Evolutionary conservation across 1,140 invertebrate species (phyloP).

Genomic region (Aplysia californica): DNA sequence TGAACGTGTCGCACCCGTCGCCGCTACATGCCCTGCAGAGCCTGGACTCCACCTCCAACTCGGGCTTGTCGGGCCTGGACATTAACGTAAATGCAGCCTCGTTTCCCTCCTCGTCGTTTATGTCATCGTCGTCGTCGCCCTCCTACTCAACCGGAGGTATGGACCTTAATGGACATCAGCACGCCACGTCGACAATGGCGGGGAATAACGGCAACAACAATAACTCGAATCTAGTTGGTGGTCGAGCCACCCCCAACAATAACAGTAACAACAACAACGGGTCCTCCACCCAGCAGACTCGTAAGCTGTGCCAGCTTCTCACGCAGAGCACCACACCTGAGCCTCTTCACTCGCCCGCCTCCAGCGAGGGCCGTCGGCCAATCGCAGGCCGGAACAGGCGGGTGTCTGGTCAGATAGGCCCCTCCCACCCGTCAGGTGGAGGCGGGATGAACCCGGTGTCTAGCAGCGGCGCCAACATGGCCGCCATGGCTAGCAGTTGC

Average conservation of each 20-base stretch:
- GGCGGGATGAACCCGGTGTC: neutral
- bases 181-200: slow-evolving; percentile 25
- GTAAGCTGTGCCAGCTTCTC: slow-evolving; percentile 54
- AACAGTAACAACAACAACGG: slow-evolving; percentile 12
- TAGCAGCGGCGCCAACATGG: slow-evolving; percentile 14
- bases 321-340: slow-evolving; percentile 35
- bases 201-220: too few relatives aligned
- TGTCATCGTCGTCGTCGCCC: neutral
- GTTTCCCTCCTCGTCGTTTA: slow-evolving; percentile 2
- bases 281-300: slow-evolving; percentile 17
- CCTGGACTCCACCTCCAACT: slow-evolving; percentile 25
- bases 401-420: slow-evolving; percentile 16
- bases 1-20: slow-evolving; percentile 11
- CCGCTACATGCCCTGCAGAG: slow-evolving; percentile 36
- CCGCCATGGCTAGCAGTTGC: slow-evolving; percentile 32
- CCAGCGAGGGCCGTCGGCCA: neutral
- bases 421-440: slow-evolving; percentile 9
- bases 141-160: slow-evolving; percentile 4
- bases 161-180: slow-evolving; percentile 27
- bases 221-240: too few relatives aligned
- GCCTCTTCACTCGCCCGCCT: neutral
- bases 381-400: neutral
- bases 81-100: slow-evolving; percentile 7
- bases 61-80: slow-evolving; percentile 1
- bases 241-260: too few relatives aligned